These are phyloP conservation scores for Plagodis dolabraria DNA, from an alignment of 2,888 invertebrate genomes.

Conservation along the genomic window DNA sequence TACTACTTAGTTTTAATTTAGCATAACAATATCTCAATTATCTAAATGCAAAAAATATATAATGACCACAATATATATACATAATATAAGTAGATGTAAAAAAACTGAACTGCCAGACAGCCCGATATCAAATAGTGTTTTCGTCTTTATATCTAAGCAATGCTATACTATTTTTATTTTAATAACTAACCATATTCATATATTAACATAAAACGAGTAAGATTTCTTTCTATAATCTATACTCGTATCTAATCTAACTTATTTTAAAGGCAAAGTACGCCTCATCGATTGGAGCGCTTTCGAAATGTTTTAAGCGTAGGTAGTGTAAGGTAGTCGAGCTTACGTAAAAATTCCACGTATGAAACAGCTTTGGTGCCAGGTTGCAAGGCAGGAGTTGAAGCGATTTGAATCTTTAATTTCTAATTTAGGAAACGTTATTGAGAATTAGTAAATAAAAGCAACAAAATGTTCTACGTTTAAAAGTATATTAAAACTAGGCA, in stretches of 20 bases:
- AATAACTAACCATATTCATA: slow-evolving; percentile 1
- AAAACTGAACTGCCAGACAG: too few species aligned
- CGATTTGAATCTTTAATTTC: slow-evolving; percentile 11
- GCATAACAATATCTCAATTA: too few species aligned
- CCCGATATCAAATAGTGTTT: background rate
- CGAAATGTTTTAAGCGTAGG: slow-evolving; percentile 69
- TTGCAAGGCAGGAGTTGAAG: slow-evolving; percentile 39
- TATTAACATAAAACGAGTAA: slow-evolving; percentile 13
- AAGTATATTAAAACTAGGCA: too few species aligned
- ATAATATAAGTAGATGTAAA: too few species aligned
- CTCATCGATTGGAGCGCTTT: slow-evolving; percentile 47
- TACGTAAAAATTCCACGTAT: slow-evolving; percentile 82
- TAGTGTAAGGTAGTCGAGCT: slow-evolving; percentile 55
- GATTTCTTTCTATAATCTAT: slow-evolving; percentile 19
- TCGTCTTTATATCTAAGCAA: background rate
- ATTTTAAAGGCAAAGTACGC: slow-evolving; percentile 27
- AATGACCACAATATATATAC: too few species aligned
- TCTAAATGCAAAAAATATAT: too few species aligned
- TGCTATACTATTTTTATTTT: slow-evolving; percentile 2
- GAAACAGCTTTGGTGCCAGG: slow-evolving; percentile 47
- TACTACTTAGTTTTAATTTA: too few species aligned
- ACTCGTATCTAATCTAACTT: slow-evolving; percentile 27
- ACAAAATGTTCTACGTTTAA: too few species aligned
- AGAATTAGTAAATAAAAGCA: too few species aligned
- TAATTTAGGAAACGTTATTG: too few species aligned